Percentiles rank a stretch among this genome's conserved stretches.
phyloP scores from a whole-genome alignment of 2,797 vertebrate genomes.

The Sebastiscus albofasciatus region DNA sequence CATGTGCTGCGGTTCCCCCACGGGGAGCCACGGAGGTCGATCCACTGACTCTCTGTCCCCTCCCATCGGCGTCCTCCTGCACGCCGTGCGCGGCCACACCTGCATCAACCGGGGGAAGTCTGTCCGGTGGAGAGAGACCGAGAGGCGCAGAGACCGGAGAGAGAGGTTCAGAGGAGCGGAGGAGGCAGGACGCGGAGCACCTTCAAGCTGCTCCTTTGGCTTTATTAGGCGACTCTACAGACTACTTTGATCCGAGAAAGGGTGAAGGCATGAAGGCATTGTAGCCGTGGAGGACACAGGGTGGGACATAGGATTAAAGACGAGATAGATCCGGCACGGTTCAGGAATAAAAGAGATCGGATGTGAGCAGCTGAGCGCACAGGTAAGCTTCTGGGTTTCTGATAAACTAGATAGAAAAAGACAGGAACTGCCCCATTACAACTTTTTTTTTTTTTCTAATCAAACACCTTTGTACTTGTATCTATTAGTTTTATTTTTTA shows the following conservation, averaged over 20 bases:
- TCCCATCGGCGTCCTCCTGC: conserved; percentile 59
- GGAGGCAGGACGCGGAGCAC: conserved; percentile 1
- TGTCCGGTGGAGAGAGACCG: conserved; percentile 36
- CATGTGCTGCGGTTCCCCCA: conserved; percentile 31
- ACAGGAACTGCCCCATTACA: conserved; percentile 11
- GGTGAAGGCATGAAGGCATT: background rate
- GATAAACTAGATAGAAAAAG: background rate
- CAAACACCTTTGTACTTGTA: background rate
- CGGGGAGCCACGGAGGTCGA: conserved; percentile 32
- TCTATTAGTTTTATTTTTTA: background rate
- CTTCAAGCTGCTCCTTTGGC: background rate
- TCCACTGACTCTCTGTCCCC: conserved; percentile 47
- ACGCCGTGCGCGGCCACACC: conserved; percentile 74
- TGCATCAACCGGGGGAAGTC: conserved; percentile 84
- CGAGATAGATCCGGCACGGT: background rate
- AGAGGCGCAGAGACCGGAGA: background rate
- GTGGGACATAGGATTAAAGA: conserved; percentile 2
- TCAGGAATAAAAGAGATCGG: background rate
- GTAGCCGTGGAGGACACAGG: background rate
- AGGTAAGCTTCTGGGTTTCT: conserved; percentile 56
- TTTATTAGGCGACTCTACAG: background rate
- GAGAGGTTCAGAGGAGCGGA: background rate
- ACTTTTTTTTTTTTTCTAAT: conserved; percentile 53
- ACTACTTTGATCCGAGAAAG: background rate
- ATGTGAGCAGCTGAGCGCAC: conserved; percentile 40